phyloP scores from a whole-genome alignment of 2,797 vertebrate species.

The Adelosebastes latens region DNA sequence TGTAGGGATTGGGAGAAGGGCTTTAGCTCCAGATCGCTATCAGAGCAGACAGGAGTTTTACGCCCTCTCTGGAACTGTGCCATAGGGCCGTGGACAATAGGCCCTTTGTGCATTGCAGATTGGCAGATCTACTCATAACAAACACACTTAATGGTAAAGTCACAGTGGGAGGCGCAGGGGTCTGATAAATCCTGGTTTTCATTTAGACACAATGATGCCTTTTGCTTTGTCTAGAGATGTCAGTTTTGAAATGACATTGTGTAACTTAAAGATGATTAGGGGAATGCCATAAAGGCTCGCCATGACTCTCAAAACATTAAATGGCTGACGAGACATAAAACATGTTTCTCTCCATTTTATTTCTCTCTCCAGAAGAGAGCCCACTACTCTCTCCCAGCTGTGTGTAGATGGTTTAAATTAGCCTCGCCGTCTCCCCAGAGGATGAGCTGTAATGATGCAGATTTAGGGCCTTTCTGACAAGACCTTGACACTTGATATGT shows the following conservation, averaged over 20 bases:
- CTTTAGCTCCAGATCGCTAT: conserved; percentile 83
- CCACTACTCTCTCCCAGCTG: conserved; percentile 56
- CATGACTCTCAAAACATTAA: conserved; percentile 37
- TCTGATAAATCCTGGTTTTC: conserved; percentile 68
- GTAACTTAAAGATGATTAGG: conserved; percentile 44
- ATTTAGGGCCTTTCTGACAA: conserved; percentile 79
- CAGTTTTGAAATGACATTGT: conserved; percentile 49
- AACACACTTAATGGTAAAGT: conserved; percentile 76
- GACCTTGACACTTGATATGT: conserved; percentile 79
- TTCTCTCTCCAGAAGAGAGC: conserved; percentile 35
- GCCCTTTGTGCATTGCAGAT: conserved; percentile 76
- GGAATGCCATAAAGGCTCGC: conserved; percentile 27
- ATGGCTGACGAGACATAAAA: conserved; percentile 38
- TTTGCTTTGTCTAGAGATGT: conserved; percentile 53
- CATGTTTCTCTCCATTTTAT: conserved; percentile 47
- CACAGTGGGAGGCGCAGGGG: conserved; percentile 61
- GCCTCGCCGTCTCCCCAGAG: conserved; percentile 66
- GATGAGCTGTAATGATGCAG: conserved; percentile 70
- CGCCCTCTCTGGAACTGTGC: conserved; percentile 76
- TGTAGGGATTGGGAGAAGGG: conserved; percentile 69
- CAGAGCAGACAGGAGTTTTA: conserved; percentile 78
- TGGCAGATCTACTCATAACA: conserved; percentile 79
- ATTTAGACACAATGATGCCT: conserved; percentile 57
- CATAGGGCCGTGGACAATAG: conserved; percentile 68
- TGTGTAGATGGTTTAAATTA: conserved; percentile 77